Conservation (phyloP, 53 echinoderm and acorn worm genomes). For the Paracentrotus lividus region DNA sequence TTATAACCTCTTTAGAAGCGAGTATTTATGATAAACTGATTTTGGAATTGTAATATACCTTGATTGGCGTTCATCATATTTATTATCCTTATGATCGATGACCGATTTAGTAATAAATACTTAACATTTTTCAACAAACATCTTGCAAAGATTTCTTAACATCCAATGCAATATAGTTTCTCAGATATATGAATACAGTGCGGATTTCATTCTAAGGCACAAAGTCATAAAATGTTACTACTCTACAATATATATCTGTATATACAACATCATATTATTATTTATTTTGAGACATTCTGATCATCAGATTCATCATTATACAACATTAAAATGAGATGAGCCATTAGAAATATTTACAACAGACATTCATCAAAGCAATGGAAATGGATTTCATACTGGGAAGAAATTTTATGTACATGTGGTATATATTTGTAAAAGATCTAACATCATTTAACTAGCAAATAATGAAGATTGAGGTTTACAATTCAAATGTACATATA, state of each 20-base stretch:
- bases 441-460: not conserved
- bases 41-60: no score
- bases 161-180: not conserved
- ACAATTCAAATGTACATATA: not conserved
- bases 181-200: not conserved
- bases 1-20: no score
- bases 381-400: not conserved
- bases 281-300: not conserved
- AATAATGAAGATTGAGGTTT: not conserved
- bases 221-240: not conserved
- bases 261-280: not conserved
- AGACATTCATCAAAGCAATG: not conserved
- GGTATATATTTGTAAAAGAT: not conserved
- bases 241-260: constrained; percentile 16
- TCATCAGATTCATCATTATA: not conserved
- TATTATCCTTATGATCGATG: no score
- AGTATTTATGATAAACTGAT: no score
- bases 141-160: no score
- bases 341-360: not conserved
- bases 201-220: no score
- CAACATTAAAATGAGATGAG: not conserved
- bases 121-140: no score
- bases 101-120: no score
- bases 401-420: not conserved
- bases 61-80: no score